Percentiles rank a stretch among this genome's conserved stretches.
phyloP scores from a whole-genome alignment of 2,113 vertebrate species.

The Turdus rufiventris region DNA sequence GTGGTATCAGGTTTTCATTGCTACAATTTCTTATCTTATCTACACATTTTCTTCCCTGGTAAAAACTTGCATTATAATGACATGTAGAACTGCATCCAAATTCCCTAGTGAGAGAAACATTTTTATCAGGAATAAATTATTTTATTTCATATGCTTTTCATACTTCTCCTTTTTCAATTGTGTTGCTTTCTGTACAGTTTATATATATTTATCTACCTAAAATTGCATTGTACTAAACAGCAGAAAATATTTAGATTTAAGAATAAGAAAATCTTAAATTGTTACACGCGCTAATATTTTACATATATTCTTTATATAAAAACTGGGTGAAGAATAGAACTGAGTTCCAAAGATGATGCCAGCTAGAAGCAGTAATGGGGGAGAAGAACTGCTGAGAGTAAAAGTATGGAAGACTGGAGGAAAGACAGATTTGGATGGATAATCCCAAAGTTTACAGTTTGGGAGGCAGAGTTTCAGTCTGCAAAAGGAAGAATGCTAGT shows the following conservation, averaged over 20 bases:
- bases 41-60: background rate
- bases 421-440: background rate
- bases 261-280: background rate
- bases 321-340: background rate
- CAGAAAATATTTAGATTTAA: background rate
- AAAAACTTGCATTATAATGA: background rate
- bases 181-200: background rate
- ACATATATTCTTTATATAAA: background rate
- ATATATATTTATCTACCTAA: background rate
- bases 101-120: background rate
- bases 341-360: background rate
- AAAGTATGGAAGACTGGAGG: background rate
- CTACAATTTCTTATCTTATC: background rate
- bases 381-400: background rate
- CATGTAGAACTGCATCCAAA: background rate
- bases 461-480: background rate
- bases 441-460: background rate
- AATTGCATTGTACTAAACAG: background rate
- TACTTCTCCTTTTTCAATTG: background rate
- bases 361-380: background rate
- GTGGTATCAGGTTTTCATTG: background rate
- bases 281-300: background rate
- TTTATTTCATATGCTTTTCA: background rate
- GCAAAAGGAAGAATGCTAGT: background rate
- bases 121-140: background rate